Percentiles rank a stretch among this genome's conserved stretches.
These are phyloP conservation scores for Calliphora vomitoria DNA, from an alignment of 2,888 invertebrate genomes.

Conservation along the genomic window DNA sequence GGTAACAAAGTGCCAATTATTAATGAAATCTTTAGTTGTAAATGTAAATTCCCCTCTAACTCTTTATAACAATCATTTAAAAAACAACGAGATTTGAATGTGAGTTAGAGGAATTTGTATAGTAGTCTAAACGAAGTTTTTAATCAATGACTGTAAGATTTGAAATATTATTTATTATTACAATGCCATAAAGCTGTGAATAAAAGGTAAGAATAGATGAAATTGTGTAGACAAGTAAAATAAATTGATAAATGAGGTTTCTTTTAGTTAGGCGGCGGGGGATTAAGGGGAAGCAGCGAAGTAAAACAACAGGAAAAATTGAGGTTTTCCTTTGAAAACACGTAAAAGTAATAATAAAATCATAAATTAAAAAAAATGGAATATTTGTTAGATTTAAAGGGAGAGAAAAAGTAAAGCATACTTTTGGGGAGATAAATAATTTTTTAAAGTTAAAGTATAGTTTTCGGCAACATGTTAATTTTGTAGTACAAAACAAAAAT, in stretches of 20 bases:
- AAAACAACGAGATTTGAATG: no score
- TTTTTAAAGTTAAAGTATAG: neutral
- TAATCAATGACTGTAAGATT: conserved; percentile 78
- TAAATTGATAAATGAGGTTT: conserved; percentile 56
- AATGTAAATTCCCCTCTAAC: neutral
- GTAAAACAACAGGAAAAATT: conserved; percentile 1
- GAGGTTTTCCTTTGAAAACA: conserved; percentile 22
- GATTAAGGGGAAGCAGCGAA: neutral
- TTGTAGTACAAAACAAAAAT: no score
- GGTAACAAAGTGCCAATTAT: conserved; percentile 71
- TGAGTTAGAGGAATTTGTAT: neutral
- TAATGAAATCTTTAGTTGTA: conserved; percentile 59
- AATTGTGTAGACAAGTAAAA: conserved; percentile 39
- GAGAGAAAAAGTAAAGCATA: neutral
- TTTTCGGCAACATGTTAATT: neutral
- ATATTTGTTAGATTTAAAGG: no score
- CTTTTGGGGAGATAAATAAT: no score
- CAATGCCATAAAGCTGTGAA: conserved; percentile 4
- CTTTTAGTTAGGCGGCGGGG: neutral
- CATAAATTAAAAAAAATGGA: neutral
- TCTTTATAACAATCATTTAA: neutral
- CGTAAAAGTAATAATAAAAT: conserved; percentile 6
- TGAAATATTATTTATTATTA: conserved; percentile 69
- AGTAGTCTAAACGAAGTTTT: conserved; percentile 75
- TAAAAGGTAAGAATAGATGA: conserved; percentile 50